These are phyloP conservation scores for Drosophila putrida DNA, from an alignment of 2,888 invertebrate species.

Conservation along the genomic window DNA sequence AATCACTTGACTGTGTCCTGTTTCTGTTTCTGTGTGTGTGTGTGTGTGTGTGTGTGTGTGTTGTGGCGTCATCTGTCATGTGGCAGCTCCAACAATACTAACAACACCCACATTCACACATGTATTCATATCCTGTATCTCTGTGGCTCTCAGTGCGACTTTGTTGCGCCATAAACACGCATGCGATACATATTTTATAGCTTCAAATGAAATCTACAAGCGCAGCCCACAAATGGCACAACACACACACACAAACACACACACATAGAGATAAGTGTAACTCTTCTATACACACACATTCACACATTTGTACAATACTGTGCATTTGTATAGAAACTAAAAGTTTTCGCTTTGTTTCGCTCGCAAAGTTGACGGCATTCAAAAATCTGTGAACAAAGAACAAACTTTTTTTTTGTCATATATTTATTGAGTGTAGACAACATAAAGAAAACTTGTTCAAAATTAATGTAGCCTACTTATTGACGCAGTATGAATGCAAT, in stretches of 20 bases:
- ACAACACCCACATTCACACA: constrained; percentile 1
- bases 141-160: constrained; percentile 22
- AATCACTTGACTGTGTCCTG: constrained; percentile 34
- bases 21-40: constrained; percentile 2
- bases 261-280: constrained; percentile 2
- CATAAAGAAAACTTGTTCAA: constrained; percentile 7
- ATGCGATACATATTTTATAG: constrained; percentile 73
- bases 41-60: constrained; percentile 5
- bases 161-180: constrained; percentile 67
- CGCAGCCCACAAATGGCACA: constrained; percentile 35
- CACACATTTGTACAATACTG: constrained; percentile 12
- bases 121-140: constrained; percentile 35
- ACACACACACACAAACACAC: constrained; percentile 15
- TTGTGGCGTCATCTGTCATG: constrained; percentile 26
- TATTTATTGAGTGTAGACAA: too few relatives aligned
- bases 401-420: too few relatives aligned
- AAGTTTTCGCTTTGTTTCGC: constrained; percentile 25
- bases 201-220: constrained; percentile 51
- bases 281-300: not conserved
- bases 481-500: not conserved
- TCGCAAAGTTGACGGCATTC: constrained; percentile 19
- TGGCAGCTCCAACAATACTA: constrained; percentile 24
- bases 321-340: constrained; percentile 20
- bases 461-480: constrained; percentile 42
- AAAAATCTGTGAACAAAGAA: constrained; percentile 9